Base-by-base conservation (phyloP, 2,797 vertebrate species). In the Oceanodroma leucorhoa region DNA sequence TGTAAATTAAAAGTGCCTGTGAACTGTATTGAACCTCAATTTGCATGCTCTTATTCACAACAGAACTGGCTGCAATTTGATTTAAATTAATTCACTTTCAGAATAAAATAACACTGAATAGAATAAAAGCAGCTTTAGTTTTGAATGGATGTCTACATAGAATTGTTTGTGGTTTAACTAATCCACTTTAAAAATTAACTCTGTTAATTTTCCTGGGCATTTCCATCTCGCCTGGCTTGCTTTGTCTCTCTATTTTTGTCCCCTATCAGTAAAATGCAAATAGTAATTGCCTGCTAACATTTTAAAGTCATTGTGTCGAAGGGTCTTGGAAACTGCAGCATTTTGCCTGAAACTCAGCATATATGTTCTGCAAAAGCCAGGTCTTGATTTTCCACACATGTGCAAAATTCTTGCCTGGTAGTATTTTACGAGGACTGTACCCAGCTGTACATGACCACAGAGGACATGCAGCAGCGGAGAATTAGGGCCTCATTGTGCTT, bases 21-120 rank as follows among this genome's bases (percentile, higher is more conserved):
- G 51, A 93, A 67, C 46, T 73, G 75, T 29, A 71, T 92, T 91
- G 93, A 80, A 84, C 55, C 70, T 89, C 77, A 67, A 14, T 95
- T 93, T 96, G 51, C 89, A 92, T 50, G 66, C 55, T 93, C 21
- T 91, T 91, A 66, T 77, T 94, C 89, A 75, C 75, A 80, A 77
- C 83, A 89, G 34, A 87, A 87, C 36, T 64, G 71, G 43, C 51
- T 87, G 67, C 81, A 94, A 83, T 96, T 97, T 83, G 71, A 94
- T 95, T 95, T 90, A 89, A 95, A 95, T 94, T 80, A 92, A 90
- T 79, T 89, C 71, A 9, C 92, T 95, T 95, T 94, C 90, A 60
- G 71, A 94, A 77, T 66, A 89, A 97, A 95, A 92, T 66, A 95
- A 90, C 90, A 87, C 3, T 66, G 83, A 89, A 40, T 26, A 82